Evolutionary conservation across 2,888 invertebrate species (phyloP), one percentile per base, ranked within the genome.

Genomic region (Escarpia spicata): DNA sequence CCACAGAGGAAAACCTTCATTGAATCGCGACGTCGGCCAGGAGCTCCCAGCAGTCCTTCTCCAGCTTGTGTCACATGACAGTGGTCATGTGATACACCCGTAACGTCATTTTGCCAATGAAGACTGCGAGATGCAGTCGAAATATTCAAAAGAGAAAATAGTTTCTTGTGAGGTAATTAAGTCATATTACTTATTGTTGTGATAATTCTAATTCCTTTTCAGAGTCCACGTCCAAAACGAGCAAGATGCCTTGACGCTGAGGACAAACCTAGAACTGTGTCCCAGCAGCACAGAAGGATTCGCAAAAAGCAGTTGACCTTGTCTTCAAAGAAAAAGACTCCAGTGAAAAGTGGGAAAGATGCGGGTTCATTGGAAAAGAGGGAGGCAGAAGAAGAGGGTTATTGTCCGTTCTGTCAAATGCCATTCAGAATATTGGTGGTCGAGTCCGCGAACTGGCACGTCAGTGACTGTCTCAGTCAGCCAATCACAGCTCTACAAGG

Each of bases 321-420:
- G 52, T 52, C 52, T 52, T 52, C 52, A 52, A 52, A 9, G 4
- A 52, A 52, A 15, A 52, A 52, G 52, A 52, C 52, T 52, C 52
- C 52, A 12, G 52, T 52, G 9, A 52, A 52, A 52, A n/a, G 26
- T 75, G 75, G 26, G 19, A 75, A 75, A 75, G 75, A 75, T 75
- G 75, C 75, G n/a, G 75, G 75, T 75, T 75, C 75, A 75, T 3
- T 6, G 19, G 26, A 75, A 26, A 75, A 26, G 75, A 12, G 31
- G 43, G 89, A 3, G 12, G 6, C 26, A 75, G n/a, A 12, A 52
- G 52, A 75, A 75, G 92, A 93, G 31, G 93, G 93, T 37, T 37
- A 93, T 60, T 93, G 93, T n/a, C 93, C 93, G n/a, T 91, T 93
- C n/a, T 93, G 93, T 45, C 93, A 93, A 90, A 92, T 93, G 92